These are phyloP conservation scores for Branchipolynoe longqiensis DNA, from an alignment of 2,888 invertebrate species.

Conservation along the genomic window DNA sequence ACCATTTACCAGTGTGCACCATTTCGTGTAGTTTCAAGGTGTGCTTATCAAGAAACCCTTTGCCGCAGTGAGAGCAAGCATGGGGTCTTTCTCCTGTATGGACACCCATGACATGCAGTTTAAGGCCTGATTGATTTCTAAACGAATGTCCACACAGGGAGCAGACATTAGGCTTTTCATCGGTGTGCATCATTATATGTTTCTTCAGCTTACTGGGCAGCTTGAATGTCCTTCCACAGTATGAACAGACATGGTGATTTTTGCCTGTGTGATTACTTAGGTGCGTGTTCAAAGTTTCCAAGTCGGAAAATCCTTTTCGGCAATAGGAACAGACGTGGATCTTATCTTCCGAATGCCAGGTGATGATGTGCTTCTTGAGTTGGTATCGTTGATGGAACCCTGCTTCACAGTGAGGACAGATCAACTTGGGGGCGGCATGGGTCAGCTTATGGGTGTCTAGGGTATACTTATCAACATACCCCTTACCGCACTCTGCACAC, in stretches of 20 bases:
- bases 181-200: not conserved
- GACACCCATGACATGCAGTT: not conserved
- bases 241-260: not conserved
- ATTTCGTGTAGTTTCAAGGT: not conserved
- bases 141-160: not conserved
- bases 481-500: not conserved
- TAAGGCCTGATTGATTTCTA: not conserved
- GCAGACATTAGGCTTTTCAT: not conserved
- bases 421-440: no score
- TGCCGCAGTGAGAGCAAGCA: not conserved
- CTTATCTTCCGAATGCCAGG: no score
- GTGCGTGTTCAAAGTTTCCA: not conserved
- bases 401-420: no score
- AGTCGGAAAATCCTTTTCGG: not conserved
- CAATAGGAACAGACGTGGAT: not conserved
- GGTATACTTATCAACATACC: not conserved
- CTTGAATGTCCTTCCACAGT: not conserved
- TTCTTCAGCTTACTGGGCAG: not conserved
- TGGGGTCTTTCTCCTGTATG: conserved; percentile 13
- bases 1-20: not conserved
- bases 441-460: not conserved
- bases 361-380: no score
- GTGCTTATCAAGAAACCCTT: not conserved
- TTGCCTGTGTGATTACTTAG: not conserved
- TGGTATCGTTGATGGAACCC: no score